Conservation (phyloP, 2,888 invertebrate genomes). For the Conus canariensis region DNA sequence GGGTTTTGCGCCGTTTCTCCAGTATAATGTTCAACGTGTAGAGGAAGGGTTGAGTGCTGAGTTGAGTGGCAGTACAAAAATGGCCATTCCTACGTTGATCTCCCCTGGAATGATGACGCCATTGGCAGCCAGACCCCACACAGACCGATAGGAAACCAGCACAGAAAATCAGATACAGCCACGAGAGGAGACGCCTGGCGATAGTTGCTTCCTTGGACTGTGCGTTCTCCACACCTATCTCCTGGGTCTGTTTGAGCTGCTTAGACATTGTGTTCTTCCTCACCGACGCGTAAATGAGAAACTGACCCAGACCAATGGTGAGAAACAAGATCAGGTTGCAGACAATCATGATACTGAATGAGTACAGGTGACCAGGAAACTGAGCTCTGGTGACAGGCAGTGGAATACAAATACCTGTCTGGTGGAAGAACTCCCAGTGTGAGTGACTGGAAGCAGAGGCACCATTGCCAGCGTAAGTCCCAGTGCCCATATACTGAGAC, state of each 20-base stretch:
- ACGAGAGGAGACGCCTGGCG: neutral
- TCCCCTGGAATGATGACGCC: neutral
- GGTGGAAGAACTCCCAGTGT: conserved; percentile 38
- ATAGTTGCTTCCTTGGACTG: neutral
- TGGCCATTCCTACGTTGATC: neutral
- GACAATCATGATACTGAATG: neutral
- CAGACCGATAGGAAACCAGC: conserved; percentile 9
- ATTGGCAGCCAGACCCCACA: neutral
- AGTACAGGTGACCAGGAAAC: neutral
- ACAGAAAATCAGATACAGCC: neutral
- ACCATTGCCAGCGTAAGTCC: neutral
- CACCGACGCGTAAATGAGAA: neutral
- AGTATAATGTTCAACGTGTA: neutral
- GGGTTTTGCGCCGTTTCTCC: neutral
- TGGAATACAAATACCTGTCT: conserved; percentile 45
- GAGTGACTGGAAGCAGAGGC: neutral
- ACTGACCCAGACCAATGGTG: neutral
- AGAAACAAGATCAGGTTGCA: neutral
- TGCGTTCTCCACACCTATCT: neutral
- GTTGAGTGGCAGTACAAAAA: neutral
- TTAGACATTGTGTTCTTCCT: neutral
- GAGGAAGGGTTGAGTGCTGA: conserved; percentile 8
- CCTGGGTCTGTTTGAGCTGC: neutral
- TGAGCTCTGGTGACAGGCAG: conserved; percentile 38
- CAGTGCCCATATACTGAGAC: neutral